Evolutionary conservation across 2,797 vertebrate species (phyloP).

Genomic region (Labroides dimidiatus): DNA sequence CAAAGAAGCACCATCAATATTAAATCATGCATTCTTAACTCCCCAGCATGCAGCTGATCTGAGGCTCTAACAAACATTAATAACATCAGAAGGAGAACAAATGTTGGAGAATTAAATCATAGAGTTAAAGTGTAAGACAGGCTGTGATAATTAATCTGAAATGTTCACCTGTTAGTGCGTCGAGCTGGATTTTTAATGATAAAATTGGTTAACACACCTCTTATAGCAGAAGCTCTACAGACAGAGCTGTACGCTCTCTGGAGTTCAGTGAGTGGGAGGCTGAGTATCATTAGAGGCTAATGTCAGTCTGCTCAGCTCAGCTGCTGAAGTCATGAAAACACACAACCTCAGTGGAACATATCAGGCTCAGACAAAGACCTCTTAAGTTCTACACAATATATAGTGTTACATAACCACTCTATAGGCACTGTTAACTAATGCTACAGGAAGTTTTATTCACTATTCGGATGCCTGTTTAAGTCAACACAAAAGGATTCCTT

Average conservation of each 20-base stretch:
- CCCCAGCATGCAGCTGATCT: conserved; percentile 6
- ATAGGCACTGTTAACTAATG: background rate
- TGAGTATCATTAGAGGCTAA: conserved; percentile 64
- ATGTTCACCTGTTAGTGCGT: conserved; percentile 46
- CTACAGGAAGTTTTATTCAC: conserved; percentile 4
- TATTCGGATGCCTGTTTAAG: conserved; percentile 2
- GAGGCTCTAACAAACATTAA: background rate
- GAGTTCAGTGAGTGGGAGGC: conserved; percentile 52
- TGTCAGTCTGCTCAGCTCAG: conserved; percentile 57
- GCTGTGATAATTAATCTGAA: conserved; percentile 9
- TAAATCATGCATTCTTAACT: background rate
- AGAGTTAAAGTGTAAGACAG: background rate
- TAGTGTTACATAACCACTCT: conserved; percentile 4
- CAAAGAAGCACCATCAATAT: background rate
- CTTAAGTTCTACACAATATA: conserved; percentile 6
- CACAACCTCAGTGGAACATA: conserved; percentile 36
- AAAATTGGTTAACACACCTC: conserved; percentile 51
- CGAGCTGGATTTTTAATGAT: conserved; percentile 59
- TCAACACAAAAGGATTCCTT: background rate
- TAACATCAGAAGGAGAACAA: background rate
- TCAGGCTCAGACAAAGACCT: conserved; percentile 20
- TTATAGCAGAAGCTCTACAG: conserved; percentile 30
- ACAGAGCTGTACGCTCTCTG: conserved; percentile 41
- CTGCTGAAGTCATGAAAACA: conserved; percentile 56
- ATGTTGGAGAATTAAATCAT: background rate